Conservation (phyloP, 1,140 invertebrate genomes). For the Panulirus ornatus region DNA sequence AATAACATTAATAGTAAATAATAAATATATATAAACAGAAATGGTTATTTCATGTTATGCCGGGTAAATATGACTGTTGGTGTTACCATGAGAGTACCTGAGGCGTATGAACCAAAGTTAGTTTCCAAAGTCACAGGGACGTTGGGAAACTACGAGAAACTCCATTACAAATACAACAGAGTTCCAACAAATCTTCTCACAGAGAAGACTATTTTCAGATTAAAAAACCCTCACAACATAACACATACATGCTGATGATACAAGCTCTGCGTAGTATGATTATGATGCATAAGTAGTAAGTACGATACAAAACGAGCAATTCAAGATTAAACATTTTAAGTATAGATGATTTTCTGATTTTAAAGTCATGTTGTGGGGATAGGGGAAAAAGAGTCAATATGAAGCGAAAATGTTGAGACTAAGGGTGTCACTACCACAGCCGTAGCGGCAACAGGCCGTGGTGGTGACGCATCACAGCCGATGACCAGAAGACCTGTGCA, state of each 20-base stretch:
- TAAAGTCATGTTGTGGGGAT: conserved; percentile 55
- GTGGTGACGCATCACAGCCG: conserved; percentile 67
- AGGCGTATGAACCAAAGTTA: conserved; percentile 66
- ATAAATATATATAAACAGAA: conserved; percentile 70
- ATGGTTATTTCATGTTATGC: conserved; percentile 67
- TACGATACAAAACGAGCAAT: conserved; percentile 62
- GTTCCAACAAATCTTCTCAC: conserved; percentile 65
- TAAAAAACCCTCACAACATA: conserved; percentile 66
- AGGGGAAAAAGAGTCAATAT: conserved; percentile 42
- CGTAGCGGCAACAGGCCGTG: conserved; percentile 54
- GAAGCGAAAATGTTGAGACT: conserved; percentile 57
- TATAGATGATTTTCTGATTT: conserved; percentile 50
- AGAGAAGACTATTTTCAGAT: conserved; percentile 56
- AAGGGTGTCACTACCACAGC: conserved; percentile 66
- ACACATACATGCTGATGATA: conserved; percentile 70
- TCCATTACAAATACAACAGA: conserved; percentile 38
- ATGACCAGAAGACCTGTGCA: conserved; percentile 70
- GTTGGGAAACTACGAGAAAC: conserved; percentile 36
- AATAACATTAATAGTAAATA: conserved; percentile 71
- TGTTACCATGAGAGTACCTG: conserved; percentile 68
- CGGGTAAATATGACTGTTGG: conserved; percentile 67
- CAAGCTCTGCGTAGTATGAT: conserved; percentile 67
- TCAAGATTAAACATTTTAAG: conserved; percentile 64
- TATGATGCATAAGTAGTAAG: conserved; percentile 70
- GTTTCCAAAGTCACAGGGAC: conserved; percentile 24